Base-by-base conservation (phyloP, 2,888 invertebrate species). In the Diabrotica balteata region DNA sequence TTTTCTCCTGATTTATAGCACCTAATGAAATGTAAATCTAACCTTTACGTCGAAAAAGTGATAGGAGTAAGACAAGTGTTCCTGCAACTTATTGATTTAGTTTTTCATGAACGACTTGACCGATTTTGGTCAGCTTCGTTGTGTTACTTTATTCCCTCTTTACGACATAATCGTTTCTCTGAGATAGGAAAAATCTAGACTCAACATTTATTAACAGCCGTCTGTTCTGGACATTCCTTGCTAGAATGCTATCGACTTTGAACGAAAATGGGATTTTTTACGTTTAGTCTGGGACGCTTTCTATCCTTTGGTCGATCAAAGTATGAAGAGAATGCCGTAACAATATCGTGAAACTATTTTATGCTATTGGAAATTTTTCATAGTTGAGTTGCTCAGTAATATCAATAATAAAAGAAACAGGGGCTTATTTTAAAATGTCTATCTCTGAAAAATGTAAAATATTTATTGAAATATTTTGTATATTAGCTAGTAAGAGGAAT, bases 161-260 rank as follows among this genome's bases (percentile, higher is more conserved):
- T 32, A 42, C 53, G 53, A 54, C 42, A 54, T 42, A 54, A 54
- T 54, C 43, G 53, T 10, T 54, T 54, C 42, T 54, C 43, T 22
- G 10, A 54, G 53, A 54, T 54, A 54, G 22, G 53, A 47, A 54
- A 54, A 54, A 54, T 32, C 53, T 54, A 32, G 10, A 22, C 53
- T 54, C 53, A 54, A 54, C 53, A 54, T 54, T 54, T 54, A 54
- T 54, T 54, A 54, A 54, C 53, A 42, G 42, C 53, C 53, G 43
- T 54, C 53, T 54, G 53, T 43, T 54, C 53, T 54, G 53, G 53
- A 54, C 53, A 42, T 54, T 43, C 42, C 43, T 54, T 4, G 42
- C 22, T 54, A 8, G 9, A 54, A 9, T 10, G 53, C 53, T 42
- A 32, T 32, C 32, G 53, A 54, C 42, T 54, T 54, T 8, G 10